These are phyloP conservation scores for Dendroctonus valens DNA, from an alignment of 1,140 invertebrate genomes.

Conservation along the genomic window DNA sequence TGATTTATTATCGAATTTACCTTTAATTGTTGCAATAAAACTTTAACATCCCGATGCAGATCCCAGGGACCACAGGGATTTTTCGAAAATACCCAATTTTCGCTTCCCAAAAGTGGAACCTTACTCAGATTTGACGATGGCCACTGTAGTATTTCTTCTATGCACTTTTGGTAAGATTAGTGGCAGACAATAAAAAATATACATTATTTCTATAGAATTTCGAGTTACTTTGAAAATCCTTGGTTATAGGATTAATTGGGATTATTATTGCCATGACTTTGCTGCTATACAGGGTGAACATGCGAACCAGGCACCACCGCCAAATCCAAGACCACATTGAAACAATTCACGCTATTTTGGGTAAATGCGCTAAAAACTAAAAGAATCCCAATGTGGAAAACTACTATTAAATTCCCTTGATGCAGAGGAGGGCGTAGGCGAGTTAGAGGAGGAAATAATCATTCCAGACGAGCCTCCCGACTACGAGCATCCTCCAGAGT, in stretches of 20 bases:
- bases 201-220: neutral
- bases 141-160: conserved; percentile 62
- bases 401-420: conserved; percentile 6
- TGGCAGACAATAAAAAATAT: neutral
- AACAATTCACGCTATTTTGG: conserved; percentile 66
- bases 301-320: conserved; percentile 60
- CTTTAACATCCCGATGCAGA: conserved; percentile 52
- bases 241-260: conserved; percentile 56
- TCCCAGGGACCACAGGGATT: conserved; percentile 61
- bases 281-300: conserved; percentile 63
- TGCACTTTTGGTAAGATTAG: conserved; percentile 57
- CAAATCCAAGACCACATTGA: conserved; percentile 65
- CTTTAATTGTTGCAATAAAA: no score
- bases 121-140: conserved; percentile 66
- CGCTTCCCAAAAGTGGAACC: conserved; percentile 69
- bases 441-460: conserved; percentile 54
- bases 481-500: conserved; percentile 70
- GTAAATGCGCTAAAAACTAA: conserved; percentile 46
- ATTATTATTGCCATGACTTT: conserved; percentile 64
- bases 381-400: neutral
- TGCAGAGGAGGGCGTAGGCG: conserved; percentile 39
- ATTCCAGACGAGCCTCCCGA: conserved; percentile 64
- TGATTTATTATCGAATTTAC: no score
- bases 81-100: conserved; percentile 70
- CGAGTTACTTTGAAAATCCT: neutral